A percentile compares a stretch with the other conserved stretches of the same genome.
phyloP scores from a whole-genome alignment of 2,888 invertebrate genomes.

The Spatulosminthurus flaviceps region DNA sequence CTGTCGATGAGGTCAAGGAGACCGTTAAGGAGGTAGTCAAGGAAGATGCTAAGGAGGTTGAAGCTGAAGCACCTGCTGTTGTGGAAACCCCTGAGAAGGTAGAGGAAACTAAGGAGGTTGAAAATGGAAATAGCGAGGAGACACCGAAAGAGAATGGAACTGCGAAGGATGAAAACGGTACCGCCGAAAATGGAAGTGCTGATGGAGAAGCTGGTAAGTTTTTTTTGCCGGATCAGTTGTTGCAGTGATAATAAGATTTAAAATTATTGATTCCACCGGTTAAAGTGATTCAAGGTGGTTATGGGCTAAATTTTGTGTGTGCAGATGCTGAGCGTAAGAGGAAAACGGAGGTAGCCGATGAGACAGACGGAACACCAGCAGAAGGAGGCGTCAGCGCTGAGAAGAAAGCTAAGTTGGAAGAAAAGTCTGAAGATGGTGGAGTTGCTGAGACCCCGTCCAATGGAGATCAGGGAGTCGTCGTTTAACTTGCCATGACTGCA shows the following conservation, averaged over 20 bases:
- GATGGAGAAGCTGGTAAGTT: constrained; percentile 33
- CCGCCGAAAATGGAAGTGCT: constrained; percentile 33
- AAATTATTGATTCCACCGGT: neutral
- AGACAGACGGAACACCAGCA: constrained; percentile 48
- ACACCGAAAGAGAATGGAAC: constrained; percentile 46
- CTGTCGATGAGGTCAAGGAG: constrained; percentile 42
- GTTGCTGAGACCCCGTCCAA: constrained; percentile 56
- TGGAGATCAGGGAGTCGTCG: constrained; percentile 58
- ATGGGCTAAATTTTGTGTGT: constrained; percentile 32
- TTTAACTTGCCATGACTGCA: constrained; percentile 48
- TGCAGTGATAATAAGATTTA: constrained; percentile 16
- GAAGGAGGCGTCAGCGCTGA: constrained; percentile 51
- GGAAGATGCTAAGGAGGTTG: constrained; percentile 18
- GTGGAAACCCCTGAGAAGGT: constrained; percentile 51
- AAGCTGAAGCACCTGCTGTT: constrained; percentile 51
- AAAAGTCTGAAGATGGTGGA: constrained; percentile 57
- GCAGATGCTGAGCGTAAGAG: constrained; percentile 58
- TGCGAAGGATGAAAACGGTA: constrained; percentile 50
- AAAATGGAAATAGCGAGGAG: constrained; percentile 31
- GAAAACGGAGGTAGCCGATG: constrained; percentile 56
- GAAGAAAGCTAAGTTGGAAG: constrained; percentile 63
- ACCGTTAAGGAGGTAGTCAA: constrained; percentile 38
- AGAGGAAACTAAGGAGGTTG: constrained; percentile 50
- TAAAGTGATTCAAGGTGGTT: neutral
- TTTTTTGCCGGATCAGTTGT: neutral